Conservation (phyloP, 2,888 invertebrate genomes). For the Leptinotarsa peninsularis region DNA sequence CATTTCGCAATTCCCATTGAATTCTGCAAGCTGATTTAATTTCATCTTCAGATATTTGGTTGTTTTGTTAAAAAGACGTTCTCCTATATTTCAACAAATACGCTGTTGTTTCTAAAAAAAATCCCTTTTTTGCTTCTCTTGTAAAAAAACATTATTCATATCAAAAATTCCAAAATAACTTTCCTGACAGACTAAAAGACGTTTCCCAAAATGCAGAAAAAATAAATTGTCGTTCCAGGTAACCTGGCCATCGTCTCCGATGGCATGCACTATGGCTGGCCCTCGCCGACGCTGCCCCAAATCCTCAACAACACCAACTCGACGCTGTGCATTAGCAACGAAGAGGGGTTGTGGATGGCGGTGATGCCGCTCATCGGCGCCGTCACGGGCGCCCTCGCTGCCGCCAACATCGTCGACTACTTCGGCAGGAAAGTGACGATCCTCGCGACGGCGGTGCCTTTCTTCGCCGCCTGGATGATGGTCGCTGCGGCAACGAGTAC, state of each 20-base stretch:
- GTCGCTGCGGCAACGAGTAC: constrained; percentile 72
- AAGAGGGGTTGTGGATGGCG: constrained; percentile 74
- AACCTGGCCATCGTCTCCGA: constrained; percentile 58
- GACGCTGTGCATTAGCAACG: constrained; percentile 62
- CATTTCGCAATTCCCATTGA: too few relatives aligned
- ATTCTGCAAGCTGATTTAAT: too few relatives aligned
- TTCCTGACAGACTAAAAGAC: too few relatives aligned
- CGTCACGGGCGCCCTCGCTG: constrained; percentile 72
- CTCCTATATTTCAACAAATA: too few relatives aligned
- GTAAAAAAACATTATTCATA: too few relatives aligned
- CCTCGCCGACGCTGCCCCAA: constrained; percentile 72
- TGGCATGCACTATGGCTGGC: constrained; percentile 70
- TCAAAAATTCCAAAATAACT: too few relatives aligned
- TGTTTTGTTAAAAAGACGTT: too few relatives aligned
- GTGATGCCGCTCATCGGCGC: constrained; percentile 76
- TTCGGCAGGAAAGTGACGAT: constrained; percentile 76
- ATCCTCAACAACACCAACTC: constrained; percentile 63
- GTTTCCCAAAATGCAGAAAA: background rate
- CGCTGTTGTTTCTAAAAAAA: too few relatives aligned
- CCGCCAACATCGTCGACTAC: constrained; percentile 74
- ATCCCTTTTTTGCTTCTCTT: too few relatives aligned
- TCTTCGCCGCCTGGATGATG: constrained; percentile 74
- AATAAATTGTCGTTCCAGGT: background rate
- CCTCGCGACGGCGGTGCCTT: constrained; percentile 72
- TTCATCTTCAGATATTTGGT: too few relatives aligned